Percentiles rank a stretch among this genome's conserved stretches.
Evolutionary conservation across 2,113 vertebrate genomes (phyloP).

Genomic region (Chrysemys picta): DNA sequence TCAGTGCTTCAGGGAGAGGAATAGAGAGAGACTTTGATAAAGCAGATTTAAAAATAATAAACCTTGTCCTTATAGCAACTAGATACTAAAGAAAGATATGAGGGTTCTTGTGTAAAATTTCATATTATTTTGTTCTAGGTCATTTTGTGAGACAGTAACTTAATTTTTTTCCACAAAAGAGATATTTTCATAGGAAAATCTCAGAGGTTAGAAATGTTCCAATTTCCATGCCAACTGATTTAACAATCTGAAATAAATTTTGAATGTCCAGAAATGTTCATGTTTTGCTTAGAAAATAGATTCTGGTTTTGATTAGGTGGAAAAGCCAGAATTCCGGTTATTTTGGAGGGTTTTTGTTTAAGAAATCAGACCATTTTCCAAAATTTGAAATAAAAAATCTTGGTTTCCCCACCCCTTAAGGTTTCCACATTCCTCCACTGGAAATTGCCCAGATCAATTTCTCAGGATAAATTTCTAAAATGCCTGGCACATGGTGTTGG

Average conservation of each 20-base stretch:
- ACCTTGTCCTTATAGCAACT: no score
- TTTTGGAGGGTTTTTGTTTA: background rate
- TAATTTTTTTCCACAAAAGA: no score
- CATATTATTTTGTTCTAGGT: no score
- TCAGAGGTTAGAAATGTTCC: no score
- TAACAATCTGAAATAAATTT: no score
- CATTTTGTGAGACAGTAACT: no score
- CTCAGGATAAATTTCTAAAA: background rate
- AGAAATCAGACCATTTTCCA: background rate
- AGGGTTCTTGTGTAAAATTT: no score
- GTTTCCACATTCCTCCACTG: background rate
- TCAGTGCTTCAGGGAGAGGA: no score
- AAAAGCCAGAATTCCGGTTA: background rate
- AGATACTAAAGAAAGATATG: no score
- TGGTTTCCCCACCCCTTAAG: background rate
- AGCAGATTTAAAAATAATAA: background rate
- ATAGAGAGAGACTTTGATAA: background rate
- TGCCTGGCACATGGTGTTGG: no score
- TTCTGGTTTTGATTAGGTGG: background rate
- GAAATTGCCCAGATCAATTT: background rate
- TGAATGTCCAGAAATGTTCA: background rate
- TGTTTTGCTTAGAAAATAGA: background rate
- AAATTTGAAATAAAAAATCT: background rate
- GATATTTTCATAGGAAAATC: no score
- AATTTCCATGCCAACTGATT: no score